Conservation (phyloP, 2,888 invertebrate genomes). For the Hipparchia sbordonii region DNA sequence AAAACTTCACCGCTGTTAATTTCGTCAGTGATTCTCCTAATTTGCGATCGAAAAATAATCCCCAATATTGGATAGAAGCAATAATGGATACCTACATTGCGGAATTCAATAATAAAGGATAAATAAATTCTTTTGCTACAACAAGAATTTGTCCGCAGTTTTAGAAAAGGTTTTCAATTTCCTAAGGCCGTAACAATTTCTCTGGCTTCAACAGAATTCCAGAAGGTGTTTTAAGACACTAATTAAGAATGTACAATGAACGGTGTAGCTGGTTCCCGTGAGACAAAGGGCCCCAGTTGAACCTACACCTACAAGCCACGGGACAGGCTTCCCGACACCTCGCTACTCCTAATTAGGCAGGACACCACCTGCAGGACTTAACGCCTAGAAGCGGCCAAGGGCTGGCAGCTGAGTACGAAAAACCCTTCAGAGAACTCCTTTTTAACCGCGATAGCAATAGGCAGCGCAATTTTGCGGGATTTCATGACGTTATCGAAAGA, state of each 20-base stretch:
- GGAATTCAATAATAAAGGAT: too few relatives aligned
- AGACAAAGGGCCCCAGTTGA: slow-evolving; percentile 44
- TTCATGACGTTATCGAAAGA: too few relatives aligned
- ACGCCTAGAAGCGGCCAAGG: slow-evolving; percentile 61
- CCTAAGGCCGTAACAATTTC: slow-evolving; percentile 14
- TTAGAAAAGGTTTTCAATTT: not conserved
- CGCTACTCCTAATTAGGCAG: slow-evolving; percentile 73
- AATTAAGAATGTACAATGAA: slow-evolving; percentile 39
- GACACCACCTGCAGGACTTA: slow-evolving; percentile 68
- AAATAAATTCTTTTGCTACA: not conserved
- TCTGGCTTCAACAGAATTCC: slow-evolving; percentile 16
- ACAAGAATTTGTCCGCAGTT: not conserved
- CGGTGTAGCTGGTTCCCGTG: slow-evolving; percentile 42
- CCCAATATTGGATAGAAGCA: too few relatives aligned
- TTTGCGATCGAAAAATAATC: too few relatives aligned
- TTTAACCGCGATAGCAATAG: too few relatives aligned
- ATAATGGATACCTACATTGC: too few relatives aligned
- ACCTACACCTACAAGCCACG: slow-evolving; percentile 63
- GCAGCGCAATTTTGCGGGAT: too few relatives aligned
- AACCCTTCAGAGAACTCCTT: too few relatives aligned
- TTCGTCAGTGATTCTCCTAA: too few relatives aligned
- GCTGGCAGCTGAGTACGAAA: slow-evolving; percentile 45
- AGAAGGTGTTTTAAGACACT: slow-evolving; percentile 27
- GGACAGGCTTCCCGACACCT: slow-evolving; percentile 78
- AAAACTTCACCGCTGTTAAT: too few relatives aligned